Base-by-base conservation (phyloP, 2,888 invertebrate species). In the Eristalinus aeneus region DNA sequence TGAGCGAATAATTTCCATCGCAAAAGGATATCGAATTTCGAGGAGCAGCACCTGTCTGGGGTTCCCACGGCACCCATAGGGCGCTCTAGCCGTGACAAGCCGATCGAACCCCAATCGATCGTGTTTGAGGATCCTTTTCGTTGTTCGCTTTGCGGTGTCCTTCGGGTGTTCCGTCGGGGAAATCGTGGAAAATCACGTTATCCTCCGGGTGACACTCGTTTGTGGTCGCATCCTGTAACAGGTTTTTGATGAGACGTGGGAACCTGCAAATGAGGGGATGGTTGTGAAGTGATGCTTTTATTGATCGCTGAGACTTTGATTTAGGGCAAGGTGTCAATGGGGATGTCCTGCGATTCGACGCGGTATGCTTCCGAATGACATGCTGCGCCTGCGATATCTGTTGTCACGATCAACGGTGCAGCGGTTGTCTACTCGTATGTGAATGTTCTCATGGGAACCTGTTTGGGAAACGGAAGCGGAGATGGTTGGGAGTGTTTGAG, bases 11-110 rank as follows among this genome's bases (percentile, higher is more conserved):
- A 23, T 69, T 58, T 75, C 72, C 72, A 76, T 76, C 61, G 63
- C 73, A 73, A 63, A 69, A 81, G 54, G 76, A 77, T 85, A 85
- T 85, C 76, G 76, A 77, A 81, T 85, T 77, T 81, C 85, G 81
- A 69, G 76, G 68, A 76, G 63, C 39, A 54, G 2, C 85, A 85
- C 80, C 85, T 85, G 85, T 85, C 68, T 36, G 3, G 16, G 10
- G 69, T 85, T 85, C 85, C 85, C 85, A 85, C 85, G 85, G 75
- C 81, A 85, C 65, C 79, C 84, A 80, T 80, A 84, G 65, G 75
- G 80, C 72, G 67, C 79, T 22, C n/a, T 53, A 67, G 67, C 79
- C 22, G 10, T 53, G 31, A 23, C 58, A n/a, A 31, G 53, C 69
- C 16, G 23, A 84, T 84, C 84, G 84, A 80, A 85, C 67, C 71